Evolutionary conservation across 2,797 vertebrate species (phyloP).

Genomic region (Artibeus lituratus): DNA sequence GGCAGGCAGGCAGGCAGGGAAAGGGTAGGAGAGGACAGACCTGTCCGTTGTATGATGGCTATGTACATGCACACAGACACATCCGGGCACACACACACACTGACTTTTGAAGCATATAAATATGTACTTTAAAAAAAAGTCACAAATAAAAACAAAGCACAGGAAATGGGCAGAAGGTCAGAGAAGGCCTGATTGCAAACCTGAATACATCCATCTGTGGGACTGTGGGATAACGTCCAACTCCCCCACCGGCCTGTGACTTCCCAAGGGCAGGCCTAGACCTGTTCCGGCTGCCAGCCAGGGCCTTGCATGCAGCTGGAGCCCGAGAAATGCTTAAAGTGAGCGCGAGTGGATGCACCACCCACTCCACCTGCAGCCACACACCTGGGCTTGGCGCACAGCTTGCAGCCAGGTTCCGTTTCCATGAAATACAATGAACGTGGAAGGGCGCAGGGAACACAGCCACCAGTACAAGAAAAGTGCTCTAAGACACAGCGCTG

Average conservation of each 20-base stretch:
- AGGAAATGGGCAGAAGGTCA: background rate
- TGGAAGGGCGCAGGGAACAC: background rate
- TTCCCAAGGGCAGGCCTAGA: slow-evolving; percentile 7
- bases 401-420: background rate
- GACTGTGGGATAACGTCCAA: background rate
- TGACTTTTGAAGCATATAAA: background rate
- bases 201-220: background rate
- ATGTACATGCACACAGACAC: background rate
- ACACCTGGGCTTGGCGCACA: background rate
- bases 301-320: background rate
- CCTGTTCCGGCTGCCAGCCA: slow-evolving; percentile 8
- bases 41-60: background rate
- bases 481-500: background rate
- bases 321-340: background rate
- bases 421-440: background rate
- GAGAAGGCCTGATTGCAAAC: background rate
- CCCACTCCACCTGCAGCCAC: background rate
- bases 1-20: background rate
- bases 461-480: background rate
- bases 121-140: background rate
- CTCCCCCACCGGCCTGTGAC: background rate
- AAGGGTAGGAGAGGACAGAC: background rate
- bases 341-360: background rate
- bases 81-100: background rate
- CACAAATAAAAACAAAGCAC: slow-evolving; percentile 31